Evolutionary conservation across 2,113 vertebrate species (phyloP), one percentile per base, ranked within the genome.

Genomic region (Burhinus oedicnemus): DNA sequence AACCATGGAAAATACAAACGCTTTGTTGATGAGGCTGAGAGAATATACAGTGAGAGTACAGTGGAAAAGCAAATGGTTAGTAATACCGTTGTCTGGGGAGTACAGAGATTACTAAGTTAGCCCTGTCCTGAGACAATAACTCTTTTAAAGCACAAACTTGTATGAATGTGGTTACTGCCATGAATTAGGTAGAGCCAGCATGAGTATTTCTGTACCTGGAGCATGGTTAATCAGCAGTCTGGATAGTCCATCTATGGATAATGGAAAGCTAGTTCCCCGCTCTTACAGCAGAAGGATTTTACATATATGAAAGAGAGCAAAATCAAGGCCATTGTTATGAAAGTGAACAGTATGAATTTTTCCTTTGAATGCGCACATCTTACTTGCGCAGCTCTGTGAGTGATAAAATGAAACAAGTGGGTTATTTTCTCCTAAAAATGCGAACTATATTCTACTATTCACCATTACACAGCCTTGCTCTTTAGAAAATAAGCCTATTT

Each of bases 401-500:
- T 70, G 74, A 70, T 62, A 61, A 77, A 92, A 79, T 34, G 23
- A 93, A 93, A 90, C 54, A 88, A 90, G n/a, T 91, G 76, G 72
- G 69, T 94, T 95, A 81, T 97, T 94, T 95, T 85, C 87, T 95
- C 75, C 68, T 96, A 66, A 65, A 85, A 93, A 90, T 88, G 54
- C 62, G 55, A 95, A 62, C 70, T 97, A 55, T 85, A 91, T 93
- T 93, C 91, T 87, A 4, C 82, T 93, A 57, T 64, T 94, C 93
- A 62, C 89, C 82, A 6, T 95, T 77, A 88, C 47, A 36, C 64
- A 80, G 75, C 87, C 93, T 94, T 93, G 91, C 91, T 94, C 58
- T 94, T 89, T 90, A 96, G 89, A 94, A 93, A 96, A 90, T 91
- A 93, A 95, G 93, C 93, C 81, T 97, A 95, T 97, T 97, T 97